These are phyloP conservation scores for Pentamera pediparva DNA, from an alignment of 53 echinoderm and acorn worm species.

Conservation along the genomic window DNA sequence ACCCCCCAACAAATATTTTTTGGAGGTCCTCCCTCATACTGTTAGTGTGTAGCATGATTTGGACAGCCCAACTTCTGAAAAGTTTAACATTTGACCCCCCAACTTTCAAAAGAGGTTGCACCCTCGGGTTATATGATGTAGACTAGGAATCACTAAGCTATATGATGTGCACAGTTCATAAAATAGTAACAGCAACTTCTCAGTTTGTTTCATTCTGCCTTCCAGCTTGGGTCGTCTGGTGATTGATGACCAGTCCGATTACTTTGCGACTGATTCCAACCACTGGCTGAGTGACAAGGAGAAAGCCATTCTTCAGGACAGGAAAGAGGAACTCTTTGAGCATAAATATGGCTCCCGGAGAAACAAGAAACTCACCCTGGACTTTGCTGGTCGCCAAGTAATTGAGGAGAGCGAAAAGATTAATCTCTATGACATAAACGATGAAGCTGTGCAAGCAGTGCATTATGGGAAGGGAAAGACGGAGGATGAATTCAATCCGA, in stretches of 20 bases:
- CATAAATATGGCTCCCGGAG: slow-evolving; percentile 77
- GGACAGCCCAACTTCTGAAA: too few species aligned
- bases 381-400: slow-evolving; percentile 91
- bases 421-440: slow-evolving; percentile 88
- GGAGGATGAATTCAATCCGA: not conserved
- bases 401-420: slow-evolving; percentile 49
- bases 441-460: slow-evolving; percentile 80
- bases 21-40: too few species aligned
- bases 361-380: slow-evolving; percentile 77
- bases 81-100: too few species aligned
- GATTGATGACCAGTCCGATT: slow-evolving; percentile 93
- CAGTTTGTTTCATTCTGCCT: not conserved
- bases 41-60: too few species aligned
- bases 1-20: too few species aligned
- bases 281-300: slow-evolving; percentile 80
- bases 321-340: slow-evolving; percentile 62
- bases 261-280: slow-evolving; percentile 92
- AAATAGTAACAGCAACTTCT: not conserved
- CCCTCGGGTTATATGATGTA: not conserved
- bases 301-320: slow-evolving; percentile 42
- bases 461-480: slow-evolving; percentile 52
- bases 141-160: not conserved
- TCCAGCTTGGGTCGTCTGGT: slow-evolving; percentile 36
- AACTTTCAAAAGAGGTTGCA: too few species aligned
- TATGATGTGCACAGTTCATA: not conserved